Conservation (phyloP, 2,113 vertebrate species). For the Deroptyus accipitrinus region DNA sequence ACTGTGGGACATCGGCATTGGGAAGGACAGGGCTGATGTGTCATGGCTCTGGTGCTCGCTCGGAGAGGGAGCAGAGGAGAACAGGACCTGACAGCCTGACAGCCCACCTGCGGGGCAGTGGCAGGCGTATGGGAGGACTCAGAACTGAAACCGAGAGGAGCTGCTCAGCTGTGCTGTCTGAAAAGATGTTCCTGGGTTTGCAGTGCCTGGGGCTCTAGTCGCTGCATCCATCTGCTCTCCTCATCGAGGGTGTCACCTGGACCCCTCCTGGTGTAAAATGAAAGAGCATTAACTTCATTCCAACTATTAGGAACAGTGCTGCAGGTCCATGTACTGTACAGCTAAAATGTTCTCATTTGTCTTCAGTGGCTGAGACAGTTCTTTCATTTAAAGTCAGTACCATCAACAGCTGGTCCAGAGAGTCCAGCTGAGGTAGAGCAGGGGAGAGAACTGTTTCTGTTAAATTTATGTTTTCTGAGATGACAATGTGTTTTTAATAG, state of each 20-base stretch:
- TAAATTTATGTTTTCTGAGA: not conserved
- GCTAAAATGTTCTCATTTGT: not conserved
- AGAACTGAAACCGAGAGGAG: not conserved
- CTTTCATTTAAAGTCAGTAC: not conserved
- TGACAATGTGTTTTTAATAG: not conserved
- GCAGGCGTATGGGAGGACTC: not conserved
- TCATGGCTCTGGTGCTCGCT: rapidly evolving
- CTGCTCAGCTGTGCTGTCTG: not conserved
- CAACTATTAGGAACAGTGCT: rapidly evolving
- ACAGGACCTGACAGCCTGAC: not conserved
- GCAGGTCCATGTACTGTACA: not conserved
- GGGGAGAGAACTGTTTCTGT: not conserved
- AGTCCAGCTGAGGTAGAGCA: not conserved
- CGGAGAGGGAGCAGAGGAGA: not conserved
- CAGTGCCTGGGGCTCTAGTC: not conserved
- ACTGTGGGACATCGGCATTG: rapidly evolving
- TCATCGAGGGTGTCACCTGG: not conserved
- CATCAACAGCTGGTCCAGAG: not conserved
- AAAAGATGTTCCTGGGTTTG: not conserved
- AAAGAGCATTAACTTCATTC: not conserved
- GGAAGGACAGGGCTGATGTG: not conserved
- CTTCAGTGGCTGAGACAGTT: not conserved
- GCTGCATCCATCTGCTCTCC: not conserved
- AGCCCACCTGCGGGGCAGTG: not conserved
- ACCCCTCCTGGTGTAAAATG: not conserved